Evolutionary conservation across 2,113 vertebrate species (phyloP).

Genomic region (Antechinus flavipes): DNA sequence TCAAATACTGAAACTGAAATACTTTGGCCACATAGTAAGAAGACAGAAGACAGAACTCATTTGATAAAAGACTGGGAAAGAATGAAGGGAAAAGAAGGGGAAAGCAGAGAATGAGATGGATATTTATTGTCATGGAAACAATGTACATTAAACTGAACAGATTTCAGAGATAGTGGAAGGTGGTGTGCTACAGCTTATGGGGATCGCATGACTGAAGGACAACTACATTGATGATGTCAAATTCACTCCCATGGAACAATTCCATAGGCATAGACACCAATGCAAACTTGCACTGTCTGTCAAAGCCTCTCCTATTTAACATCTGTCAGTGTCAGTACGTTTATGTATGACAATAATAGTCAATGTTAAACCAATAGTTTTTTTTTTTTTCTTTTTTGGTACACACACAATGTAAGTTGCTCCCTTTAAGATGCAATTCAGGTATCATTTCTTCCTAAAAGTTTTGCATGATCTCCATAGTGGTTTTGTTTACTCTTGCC

Average conservation of each 20-base stretch:
- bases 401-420: background rate
- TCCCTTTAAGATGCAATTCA: no score
- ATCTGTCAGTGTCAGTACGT: no score
- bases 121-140: background rate
- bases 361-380: no score
- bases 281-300: no score
- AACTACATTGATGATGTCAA: no score
- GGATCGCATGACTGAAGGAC: background rate
- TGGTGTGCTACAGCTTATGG: background rate
- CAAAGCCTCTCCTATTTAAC: no score
- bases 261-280: no score
- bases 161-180: background rate
- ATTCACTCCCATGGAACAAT: no score
- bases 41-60: background rate
- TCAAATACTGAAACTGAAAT: background rate
- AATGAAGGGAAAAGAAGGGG: background rate
- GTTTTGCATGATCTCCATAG: no score
- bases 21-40: background rate
- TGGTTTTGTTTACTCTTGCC: background rate
- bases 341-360: no score
- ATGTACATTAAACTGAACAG: background rate
- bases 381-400: no score
- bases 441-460: no score
- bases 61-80: background rate
- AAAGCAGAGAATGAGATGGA: background rate